Evolutionary conservation across 1,140 invertebrate species (phyloP).

Genomic region (Zaprionus africanus): DNA sequence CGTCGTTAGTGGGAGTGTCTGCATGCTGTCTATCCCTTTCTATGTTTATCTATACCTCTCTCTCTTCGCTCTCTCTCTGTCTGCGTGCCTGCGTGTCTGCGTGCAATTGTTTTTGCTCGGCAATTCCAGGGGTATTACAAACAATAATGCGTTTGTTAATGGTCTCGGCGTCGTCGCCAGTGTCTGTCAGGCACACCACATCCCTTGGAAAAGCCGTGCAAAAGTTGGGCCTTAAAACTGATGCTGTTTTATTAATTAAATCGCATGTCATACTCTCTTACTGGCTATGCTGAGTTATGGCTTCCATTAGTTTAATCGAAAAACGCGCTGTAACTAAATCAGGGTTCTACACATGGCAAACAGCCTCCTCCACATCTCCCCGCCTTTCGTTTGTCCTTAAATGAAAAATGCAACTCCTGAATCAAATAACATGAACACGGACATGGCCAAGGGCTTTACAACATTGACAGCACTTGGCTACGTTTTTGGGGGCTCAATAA

Average conservation of each 20-base stretch:
- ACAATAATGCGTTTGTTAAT: conserved; percentile 76
- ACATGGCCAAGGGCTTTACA: conserved; percentile 21
- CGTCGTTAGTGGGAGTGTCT: conserved; percentile 45
- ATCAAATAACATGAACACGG: conserved; percentile 18
- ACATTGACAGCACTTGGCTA: conserved; percentile 65
- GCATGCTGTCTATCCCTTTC: background rate
- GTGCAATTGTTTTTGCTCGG: conserved; percentile 35
- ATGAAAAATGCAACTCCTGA: conserved; percentile 44
- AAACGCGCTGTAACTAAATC: conserved; percentile 47
- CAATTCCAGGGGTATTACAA: conserved; percentile 52
- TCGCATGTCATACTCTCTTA: conserved; percentile 15
- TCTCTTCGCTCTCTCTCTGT: too few species aligned
- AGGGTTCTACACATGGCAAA: conserved; percentile 6
- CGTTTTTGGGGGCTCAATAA: conserved; percentile 47
- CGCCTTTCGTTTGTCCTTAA: conserved; percentile 41
- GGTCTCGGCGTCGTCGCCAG: conserved; percentile 54
- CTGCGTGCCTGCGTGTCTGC: conserved; percentile 30
- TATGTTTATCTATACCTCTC: conserved; percentile 40
- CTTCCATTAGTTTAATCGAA: conserved; percentile 73
- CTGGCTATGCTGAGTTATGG: conserved; percentile 54
- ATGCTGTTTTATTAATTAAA: conserved; percentile 66
- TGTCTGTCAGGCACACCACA: conserved; percentile 43
- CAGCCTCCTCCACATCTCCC: conserved; percentile 14
- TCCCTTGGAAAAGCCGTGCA: background rate
- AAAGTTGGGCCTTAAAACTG: conserved; percentile 38